Conservation (phyloP, 2,888 invertebrate genomes). For the Lepidonotus clava region DNA sequence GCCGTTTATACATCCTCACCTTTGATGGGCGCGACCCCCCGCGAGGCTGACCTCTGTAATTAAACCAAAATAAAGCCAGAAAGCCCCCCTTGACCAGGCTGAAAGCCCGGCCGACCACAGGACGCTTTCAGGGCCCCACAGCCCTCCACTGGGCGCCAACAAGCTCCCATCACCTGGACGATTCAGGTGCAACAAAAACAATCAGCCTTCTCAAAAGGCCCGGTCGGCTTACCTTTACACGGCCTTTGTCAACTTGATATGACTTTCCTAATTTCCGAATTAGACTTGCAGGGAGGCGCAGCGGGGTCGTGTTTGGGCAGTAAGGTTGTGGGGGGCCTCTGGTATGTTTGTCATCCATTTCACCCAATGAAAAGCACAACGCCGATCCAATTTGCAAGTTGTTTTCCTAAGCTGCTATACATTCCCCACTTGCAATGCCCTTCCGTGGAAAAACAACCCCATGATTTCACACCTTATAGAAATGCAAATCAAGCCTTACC, state of each 20-base stretch:
- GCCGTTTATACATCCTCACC: background rate
- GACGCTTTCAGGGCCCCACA: background rate
- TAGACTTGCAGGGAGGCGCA: background rate
- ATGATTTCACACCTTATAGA: background rate
- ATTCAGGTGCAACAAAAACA: slow-evolving; percentile 40
- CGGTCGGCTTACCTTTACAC: background rate
- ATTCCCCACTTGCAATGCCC: too few species aligned
- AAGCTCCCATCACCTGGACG: background rate
- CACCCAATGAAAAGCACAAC: background rate
- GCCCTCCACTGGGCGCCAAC: background rate
- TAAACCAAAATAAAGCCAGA: slow-evolving; percentile 39
- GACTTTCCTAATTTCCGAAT: slow-evolving; percentile 27
- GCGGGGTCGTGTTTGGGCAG: background rate
- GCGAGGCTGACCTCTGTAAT: slow-evolving; percentile 5
- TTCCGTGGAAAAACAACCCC: too few species aligned
- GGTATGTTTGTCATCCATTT: slow-evolving; percentile 13
- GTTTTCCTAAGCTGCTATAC: background rate
- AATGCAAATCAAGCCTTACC: background rate
- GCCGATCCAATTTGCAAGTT: background rate
- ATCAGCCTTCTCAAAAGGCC: background rate
- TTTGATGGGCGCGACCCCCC: slow-evolving; percentile 14
- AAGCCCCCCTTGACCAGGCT: background rate
- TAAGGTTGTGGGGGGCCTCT: background rate
- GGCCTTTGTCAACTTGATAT: background rate
- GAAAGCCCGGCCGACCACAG: background rate